These are phyloP conservation scores for Noctuana brunneofusca DNA, from an alignment of 2,888 invertebrate genomes.

Conservation along the genomic window DNA sequence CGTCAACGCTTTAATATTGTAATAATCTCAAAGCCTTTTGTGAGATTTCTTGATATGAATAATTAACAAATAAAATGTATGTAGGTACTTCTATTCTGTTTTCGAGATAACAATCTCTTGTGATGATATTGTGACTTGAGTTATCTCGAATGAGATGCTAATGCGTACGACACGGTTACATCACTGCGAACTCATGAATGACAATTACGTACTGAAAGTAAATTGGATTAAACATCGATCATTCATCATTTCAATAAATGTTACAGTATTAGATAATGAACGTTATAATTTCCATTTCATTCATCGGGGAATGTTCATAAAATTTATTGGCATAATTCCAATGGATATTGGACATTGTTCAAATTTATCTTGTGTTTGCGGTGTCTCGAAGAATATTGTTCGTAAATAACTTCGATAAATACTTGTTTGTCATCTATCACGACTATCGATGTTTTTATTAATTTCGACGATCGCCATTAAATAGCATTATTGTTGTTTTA, in stretches of 20 bases:
- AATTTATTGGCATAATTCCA: slow-evolving; percentile 25
- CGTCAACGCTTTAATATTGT: background rate
- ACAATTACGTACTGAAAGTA: slow-evolving; percentile 7
- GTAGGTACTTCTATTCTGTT: slow-evolving; percentile 7
- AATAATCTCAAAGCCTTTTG: background rate
- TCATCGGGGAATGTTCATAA: slow-evolving; percentile 12
- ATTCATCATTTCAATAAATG: slow-evolving; percentile 27
- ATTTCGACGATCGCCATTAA: background rate
- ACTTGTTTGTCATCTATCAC: background rate
- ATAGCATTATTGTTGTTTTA: no score
- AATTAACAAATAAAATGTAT: background rate
- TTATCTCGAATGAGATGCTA: slow-evolving; percentile 26
- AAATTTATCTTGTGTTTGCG: slow-evolving; percentile 24
- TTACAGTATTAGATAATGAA: slow-evolving; percentile 21
- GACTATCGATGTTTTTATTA: background rate
- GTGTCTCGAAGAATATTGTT: slow-evolving; percentile 12
- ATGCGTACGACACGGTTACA: slow-evolving; percentile 12
- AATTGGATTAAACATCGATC: slow-evolving; percentile 25
- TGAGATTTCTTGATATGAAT: background rate
- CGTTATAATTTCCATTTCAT: slow-evolving; percentile 27
- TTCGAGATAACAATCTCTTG: background rate
- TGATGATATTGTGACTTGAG: slow-evolving; percentile 8
- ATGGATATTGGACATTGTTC: slow-evolving; percentile 27
- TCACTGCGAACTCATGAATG: slow-evolving; percentile 20
- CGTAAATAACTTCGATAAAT: slow-evolving; percentile 16